Conservation (phyloP, 2,888 invertebrate genomes). For the Lasioglossum marginatum region DNA sequence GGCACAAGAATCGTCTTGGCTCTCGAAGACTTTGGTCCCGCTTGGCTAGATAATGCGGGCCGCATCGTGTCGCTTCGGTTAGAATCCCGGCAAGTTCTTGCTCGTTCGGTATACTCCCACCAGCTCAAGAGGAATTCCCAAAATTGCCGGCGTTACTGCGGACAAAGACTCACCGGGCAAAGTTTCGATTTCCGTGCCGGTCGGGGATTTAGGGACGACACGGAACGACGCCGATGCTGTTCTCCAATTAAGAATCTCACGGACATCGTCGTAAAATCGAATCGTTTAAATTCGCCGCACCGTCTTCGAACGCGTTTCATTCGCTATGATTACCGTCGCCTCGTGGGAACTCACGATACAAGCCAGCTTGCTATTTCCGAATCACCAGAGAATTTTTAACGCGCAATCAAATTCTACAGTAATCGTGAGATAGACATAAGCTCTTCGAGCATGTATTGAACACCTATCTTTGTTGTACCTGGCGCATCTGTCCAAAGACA, state of each 20-base stretch:
- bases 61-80: constrained; percentile 68
- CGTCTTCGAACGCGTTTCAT: neutral
- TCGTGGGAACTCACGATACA: neutral
- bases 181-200: constrained; percentile 60
- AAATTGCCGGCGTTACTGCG: constrained; percentile 72
- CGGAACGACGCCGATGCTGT: constrained; percentile 4
- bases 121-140: constrained; percentile 65
- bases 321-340: neutral
- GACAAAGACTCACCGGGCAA: constrained; percentile 65
- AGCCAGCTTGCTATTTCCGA: neutral
- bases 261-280: constrained; percentile 6
- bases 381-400: neutral
- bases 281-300: neutral
- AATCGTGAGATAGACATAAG: neutral
- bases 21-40: constrained; percentile 65
- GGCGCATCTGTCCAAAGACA: too few species aligned
- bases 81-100: constrained; percentile 67
- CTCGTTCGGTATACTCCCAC: constrained; percentile 54
- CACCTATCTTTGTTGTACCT: neutral
- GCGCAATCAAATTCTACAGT: neutral
- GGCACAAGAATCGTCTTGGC: constrained; percentile 63
- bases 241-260: constrained; percentile 36
- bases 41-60: constrained; percentile 77
- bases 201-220: constrained; percentile 2
- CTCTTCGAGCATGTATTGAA: too few species aligned